phyloP scores from a whole-genome alignment of 2,888 invertebrate genomes.

The Lottia scabra region DNA sequence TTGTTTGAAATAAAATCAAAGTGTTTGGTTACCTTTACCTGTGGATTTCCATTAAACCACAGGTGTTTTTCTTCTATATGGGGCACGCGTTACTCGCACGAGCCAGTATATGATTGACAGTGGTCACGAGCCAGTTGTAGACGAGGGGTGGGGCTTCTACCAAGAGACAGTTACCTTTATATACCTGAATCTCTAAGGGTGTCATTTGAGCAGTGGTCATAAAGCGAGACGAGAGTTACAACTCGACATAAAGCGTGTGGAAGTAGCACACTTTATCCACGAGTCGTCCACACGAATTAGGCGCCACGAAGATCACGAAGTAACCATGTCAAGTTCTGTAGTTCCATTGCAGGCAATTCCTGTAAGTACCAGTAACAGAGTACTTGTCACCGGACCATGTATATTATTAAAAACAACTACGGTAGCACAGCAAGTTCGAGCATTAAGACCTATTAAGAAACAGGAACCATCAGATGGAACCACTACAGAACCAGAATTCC shows the following conservation, averaged over 20 bases:
- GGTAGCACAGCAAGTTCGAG: conserved; percentile 26
- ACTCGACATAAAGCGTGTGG: neutral
- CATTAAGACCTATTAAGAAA: conserved; percentile 16
- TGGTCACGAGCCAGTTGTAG: conserved; percentile 15
- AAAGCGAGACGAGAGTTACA: conserved; percentile 11
- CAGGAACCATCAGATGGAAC: conserved; percentile 8
- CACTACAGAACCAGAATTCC: conserved; percentile 36
- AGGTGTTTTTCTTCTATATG: neutral
- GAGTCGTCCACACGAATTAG: conserved; percentile 3
- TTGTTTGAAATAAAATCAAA: neutral
- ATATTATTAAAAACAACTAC: conserved; percentile 23
- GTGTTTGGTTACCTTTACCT: neutral
- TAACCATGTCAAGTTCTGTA: neutral
- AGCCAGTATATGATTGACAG: conserved; percentile 22
- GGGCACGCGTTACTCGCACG: conserved; percentile 30
- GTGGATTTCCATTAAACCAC: neutral
- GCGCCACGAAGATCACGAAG: neutral
- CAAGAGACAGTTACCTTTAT: conserved; percentile 3
- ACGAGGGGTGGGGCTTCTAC: conserved; percentile 14
- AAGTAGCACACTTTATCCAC: conserved; percentile 8
- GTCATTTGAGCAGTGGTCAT: conserved; percentile 5
- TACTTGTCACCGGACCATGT: conserved; percentile 22
- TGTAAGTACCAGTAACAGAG: conserved; percentile 13
- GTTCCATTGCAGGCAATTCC: conserved; percentile 21
- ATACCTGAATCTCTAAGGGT: neutral